Base-by-base conservation (phyloP, 2,113 vertebrate genomes). In the Microtus pennsylvanicus region DNA sequence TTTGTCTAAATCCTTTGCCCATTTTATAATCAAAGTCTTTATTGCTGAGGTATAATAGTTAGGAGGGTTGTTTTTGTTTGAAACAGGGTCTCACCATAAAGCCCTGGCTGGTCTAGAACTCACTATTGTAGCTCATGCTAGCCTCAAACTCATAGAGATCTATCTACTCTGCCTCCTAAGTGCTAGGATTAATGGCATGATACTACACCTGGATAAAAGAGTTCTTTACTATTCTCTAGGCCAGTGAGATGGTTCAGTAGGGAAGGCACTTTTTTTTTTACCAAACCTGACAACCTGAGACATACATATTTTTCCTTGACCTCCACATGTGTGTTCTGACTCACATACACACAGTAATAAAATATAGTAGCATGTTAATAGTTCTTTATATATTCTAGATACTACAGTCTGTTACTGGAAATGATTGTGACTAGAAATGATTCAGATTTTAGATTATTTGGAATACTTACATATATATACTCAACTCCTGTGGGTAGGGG, bases 331-430 rank as follows among this genome's bases (percentile, higher is more conserved):
- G 14, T 65, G n/a, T 26, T 30, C 38, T 85, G 58, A 24, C 58
- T 30, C 61, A 65, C 11, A 42, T 42, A 42, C 26, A 45, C 42
- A 65, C 17, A 45, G 45, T 65, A 85, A 33, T 65, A 85, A 85
- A 65, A 42, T 61, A 65, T 45, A 45, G 8, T 45, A 63, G 14
- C 7, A 65, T 30, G 3, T 69, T 90, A 63, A 52, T 47, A 72
- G 22, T 93, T 95, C 22, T 77, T 94, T 81, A 30, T 94, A 52
- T 96, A 94, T 93, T 87, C 63, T 94, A 26, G 19, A 67, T 88
- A 72, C 22, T 93, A 86, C 33, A 75, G 24, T 55, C 55, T 75
- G 47, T 65, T 67, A 89, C 35, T 13, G 10, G 33, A 75, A 83
- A 65, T 50, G 69, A 45, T 74, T 83, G 4, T 30, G 19, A 50